Evolutionary conservation across 2,888 invertebrate species (phyloP), one percentile per base, ranked within the genome.

Genomic region (Portevinia maculata): DNA sequence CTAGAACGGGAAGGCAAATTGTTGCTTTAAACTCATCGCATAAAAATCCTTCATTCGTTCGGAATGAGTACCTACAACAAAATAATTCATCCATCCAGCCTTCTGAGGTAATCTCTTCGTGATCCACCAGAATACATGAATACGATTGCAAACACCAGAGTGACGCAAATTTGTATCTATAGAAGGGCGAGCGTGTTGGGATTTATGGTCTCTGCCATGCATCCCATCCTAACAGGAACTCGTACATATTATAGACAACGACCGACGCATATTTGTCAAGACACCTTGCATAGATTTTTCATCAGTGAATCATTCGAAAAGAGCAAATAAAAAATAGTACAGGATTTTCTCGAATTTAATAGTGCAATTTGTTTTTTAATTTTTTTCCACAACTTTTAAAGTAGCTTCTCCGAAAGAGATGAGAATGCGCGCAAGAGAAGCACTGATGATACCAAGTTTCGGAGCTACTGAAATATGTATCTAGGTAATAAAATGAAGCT

Each of bases 311-410:
- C 62, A 44, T 79, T 81, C 64, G 41, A 13, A 70, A 73, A 75
- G 75, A 52, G 60, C 57, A 75, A 75, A 81, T 81, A 81, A 75
- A 70, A 75, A 59, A 39, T 64, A 75, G 81, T 64, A 60, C 19
- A 70, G 70, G 81, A 75, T 81, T 81, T 81, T 81, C 32, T 48
- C 59, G 75, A 81, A 81, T 81, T 75, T 75, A 81, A 81, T 81
- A 70, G 70, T 70, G 59, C 28, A 48, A 50, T 59, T 70, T 52
- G 70, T 64, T 57, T 53, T 44, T n/a, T 48, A 21, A 1, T 24
- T 7, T 37, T 15, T 4, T 15, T 7, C 32, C 15, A 7, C 8
- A 34, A 7, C 11, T 37, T 24, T 21, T 37, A 37, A 48, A 50
- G 17, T 53, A 30, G 32, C 1, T 21, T 52, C 52, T 73, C 73